A percentile compares a stretch with the other conserved stretches of the same genome.
Conservation (phyloP, 2,888 invertebrate species). For the Noctua comes region DNA sequence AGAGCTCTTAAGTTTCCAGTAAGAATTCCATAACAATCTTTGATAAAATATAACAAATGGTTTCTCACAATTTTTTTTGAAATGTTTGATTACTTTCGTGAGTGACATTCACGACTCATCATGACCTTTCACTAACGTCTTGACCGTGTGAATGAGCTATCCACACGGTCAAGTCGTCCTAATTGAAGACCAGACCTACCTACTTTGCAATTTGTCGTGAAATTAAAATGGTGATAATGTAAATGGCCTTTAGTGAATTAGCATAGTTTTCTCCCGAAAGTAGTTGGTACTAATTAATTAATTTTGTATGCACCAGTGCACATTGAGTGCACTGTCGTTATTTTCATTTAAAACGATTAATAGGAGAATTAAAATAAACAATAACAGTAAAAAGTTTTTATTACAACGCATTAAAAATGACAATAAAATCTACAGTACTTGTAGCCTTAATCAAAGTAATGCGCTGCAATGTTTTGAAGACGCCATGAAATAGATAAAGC, state of each 20-base stretch:
- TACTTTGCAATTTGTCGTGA: slow-evolving; percentile 31
- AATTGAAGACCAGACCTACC: slow-evolving; percentile 20
- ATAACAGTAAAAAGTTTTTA: slow-evolving; percentile 5
- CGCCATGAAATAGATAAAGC: not conserved
- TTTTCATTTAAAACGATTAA: slow-evolving; percentile 11
- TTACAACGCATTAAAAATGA: not conserved
- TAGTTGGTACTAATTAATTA: not conserved
- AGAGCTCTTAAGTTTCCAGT: not conserved
- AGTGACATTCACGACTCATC: slow-evolving; percentile 44
- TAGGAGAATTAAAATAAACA: not conserved
- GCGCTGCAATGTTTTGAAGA: not conserved
- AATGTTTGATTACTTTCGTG: slow-evolving; percentile 37
- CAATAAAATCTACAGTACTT: not conserved
- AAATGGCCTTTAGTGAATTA: slow-evolving; percentile 10
- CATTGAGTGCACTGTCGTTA: slow-evolving; percentile 11
- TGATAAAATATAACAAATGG: not conserved
- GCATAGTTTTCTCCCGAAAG: slow-evolving; percentile 23
- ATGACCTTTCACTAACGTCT: slow-evolving; percentile 32
- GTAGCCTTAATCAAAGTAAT: not conserved
- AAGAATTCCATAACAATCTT: not conserved
- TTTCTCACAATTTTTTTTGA: slow-evolving; percentile 4
- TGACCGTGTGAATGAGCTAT: slow-evolving; percentile 43
- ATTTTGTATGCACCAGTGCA: not conserved
- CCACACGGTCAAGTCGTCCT: too few species aligned
- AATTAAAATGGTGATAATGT: not conserved